Evolutionary conservation across 2,888 invertebrate genomes (phyloP).

Genomic region (Globia sparganii): DNA sequence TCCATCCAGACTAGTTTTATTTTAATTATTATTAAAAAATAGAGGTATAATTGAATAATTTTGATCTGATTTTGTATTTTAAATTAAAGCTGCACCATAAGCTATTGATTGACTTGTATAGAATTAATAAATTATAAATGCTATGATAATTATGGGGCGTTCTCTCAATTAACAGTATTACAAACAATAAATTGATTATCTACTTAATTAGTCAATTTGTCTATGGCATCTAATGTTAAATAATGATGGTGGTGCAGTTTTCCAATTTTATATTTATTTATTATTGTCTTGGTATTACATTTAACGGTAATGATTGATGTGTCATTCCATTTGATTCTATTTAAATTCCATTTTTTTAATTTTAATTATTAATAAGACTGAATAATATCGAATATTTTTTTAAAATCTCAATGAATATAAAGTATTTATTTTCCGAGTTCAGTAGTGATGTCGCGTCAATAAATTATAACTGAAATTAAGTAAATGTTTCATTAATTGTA

Average conservation of each 20-base stretch:
- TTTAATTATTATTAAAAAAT: slow-evolving; percentile 38
- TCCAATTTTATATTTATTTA: slow-evolving; percentile 39
- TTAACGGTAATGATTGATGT: slow-evolving; percentile 53
- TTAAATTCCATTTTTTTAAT: slow-evolving; percentile 67
- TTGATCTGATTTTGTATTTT: slow-evolving; percentile 51
- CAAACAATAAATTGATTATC: slow-evolving; percentile 1
- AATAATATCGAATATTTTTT: slow-evolving; percentile 68
- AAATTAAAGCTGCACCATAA: slow-evolving; percentile 45
- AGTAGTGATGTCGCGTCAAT: slow-evolving; percentile 50
- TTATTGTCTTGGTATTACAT: slow-evolving; percentile 19
- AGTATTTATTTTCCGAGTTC: slow-evolving; percentile 65
- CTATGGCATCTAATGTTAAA: slow-evolving; percentile 5
- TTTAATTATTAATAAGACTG: slow-evolving; percentile 69
- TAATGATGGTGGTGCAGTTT: slow-evolving; percentile 45
- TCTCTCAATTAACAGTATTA: slow-evolving; percentile 35
- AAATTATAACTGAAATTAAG: slow-evolving; percentile 65
- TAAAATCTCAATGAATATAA: slow-evolving; percentile 66
- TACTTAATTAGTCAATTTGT: slow-evolving; percentile 6
- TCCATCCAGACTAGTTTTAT: slow-evolving; percentile 57
- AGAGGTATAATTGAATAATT: slow-evolving; percentile 30
- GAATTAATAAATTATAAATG: slow-evolving; percentile 18
- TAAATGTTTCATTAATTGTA: slow-evolving; percentile 68
- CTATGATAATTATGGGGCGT: slow-evolving; percentile 3
- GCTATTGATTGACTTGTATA: slow-evolving; percentile 1
- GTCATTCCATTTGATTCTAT: slow-evolving; percentile 66